A percentile compares a stretch with the other conserved stretches of the same genome.
Evolutionary conservation across 2,113 vertebrate species (phyloP).

Genomic region (Bucco capensis): DNA sequence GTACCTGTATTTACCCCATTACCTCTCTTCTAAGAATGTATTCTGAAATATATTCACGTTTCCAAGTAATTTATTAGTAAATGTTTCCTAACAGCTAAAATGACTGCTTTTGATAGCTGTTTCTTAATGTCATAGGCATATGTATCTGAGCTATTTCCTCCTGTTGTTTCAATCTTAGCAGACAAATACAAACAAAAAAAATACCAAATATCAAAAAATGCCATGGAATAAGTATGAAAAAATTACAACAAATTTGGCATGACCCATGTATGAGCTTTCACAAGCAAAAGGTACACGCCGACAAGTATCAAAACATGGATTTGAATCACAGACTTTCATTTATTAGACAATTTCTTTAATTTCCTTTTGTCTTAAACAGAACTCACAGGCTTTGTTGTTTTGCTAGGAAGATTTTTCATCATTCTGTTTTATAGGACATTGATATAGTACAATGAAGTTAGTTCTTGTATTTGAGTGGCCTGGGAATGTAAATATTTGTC

Average conservation of each 20-base stretch:
- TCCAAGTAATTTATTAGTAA: neutral
- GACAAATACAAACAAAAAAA: neutral
- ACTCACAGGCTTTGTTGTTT: neutral
- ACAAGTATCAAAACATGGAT: neutral
- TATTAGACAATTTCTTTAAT: neutral
- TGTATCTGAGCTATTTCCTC: neutral
- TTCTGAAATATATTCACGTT: neutral
- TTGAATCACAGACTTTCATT: neutral
- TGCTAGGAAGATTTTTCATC: neutral
- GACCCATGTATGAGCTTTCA: neutral
- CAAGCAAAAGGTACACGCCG: neutral
- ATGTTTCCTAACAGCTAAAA: neutral
- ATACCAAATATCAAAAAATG: neutral
- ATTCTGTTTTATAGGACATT: neutral
- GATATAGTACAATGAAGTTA: neutral
- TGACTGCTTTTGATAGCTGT: neutral
- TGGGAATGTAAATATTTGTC: slow-evolving; percentile 4
- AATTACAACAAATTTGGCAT: neutral
- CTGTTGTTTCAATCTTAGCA: neutral
- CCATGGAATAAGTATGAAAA: neutral
- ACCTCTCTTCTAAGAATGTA: neutral
- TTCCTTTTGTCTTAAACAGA: neutral
- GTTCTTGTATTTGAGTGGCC: neutral
- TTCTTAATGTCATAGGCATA: neutral
- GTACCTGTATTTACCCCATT: rapidly evolving